A percentile compares a stretch with the other conserved stretches of the same genome.
Conservation (phyloP, 2,888 invertebrate species). For the Brachynemurus nebulosus region DNA sequence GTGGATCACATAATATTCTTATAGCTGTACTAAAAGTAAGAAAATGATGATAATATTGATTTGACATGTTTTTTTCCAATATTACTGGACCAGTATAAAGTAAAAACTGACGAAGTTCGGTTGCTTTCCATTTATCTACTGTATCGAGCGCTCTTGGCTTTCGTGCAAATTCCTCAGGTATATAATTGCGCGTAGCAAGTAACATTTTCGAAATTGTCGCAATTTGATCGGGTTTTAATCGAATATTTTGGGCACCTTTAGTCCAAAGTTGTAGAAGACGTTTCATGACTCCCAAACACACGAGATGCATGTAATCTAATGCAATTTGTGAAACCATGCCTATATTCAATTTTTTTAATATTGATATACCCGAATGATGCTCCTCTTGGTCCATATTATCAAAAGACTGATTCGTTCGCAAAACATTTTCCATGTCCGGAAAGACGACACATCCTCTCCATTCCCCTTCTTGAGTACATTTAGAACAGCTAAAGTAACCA, state of each 20-base stretch:
- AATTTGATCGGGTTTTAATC: too few relatives aligned
- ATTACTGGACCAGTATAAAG: background rate
- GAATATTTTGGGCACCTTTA: too few relatives aligned
- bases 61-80: background rate
- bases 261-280: too few relatives aligned
- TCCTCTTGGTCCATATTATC: too few relatives aligned
- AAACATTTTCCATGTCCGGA: background rate
- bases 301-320: background rate
- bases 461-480: background rate
- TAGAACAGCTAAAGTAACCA: background rate
- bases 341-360: too few relatives aligned
- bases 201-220: too few relatives aligned
- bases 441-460: background rate
- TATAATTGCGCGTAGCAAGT: too few relatives aligned
- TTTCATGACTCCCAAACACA: constrained; percentile 19
- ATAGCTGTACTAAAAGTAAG: background rate
- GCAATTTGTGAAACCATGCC: too few relatives aligned
- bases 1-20: background rate
- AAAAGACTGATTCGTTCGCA: background rate
- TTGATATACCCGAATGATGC: too few relatives aligned
- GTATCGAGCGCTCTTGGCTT: too few relatives aligned
- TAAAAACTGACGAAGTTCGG: background rate
- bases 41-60: background rate
- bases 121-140: background rate
- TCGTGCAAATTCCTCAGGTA: too few relatives aligned